Conservation (phyloP, 2,797 vertebrate genomes). For the Odontamblyopus lacepedii region DNA sequence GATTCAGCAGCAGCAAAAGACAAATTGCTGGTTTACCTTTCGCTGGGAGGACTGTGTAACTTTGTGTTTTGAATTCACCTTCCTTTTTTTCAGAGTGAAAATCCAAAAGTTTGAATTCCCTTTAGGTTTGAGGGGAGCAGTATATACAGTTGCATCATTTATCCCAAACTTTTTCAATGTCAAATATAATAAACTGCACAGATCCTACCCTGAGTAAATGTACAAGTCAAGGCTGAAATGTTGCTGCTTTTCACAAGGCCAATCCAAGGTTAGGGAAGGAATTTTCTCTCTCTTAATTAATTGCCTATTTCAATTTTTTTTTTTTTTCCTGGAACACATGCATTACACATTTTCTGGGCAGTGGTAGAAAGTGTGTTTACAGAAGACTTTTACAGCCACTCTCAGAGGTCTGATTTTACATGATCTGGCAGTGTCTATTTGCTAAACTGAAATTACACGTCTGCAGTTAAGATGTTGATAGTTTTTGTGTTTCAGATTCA, state of each 20-base stretch:
- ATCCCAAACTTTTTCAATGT: constrained; percentile 1
- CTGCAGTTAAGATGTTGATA: no score
- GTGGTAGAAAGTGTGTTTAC: no score
- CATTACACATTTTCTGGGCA: not conserved
- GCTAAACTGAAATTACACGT: no score
- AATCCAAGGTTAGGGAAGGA: not conserved
- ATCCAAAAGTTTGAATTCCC: not conserved
- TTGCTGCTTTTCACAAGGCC: not conserved
- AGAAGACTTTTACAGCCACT: no score
- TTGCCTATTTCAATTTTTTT: not conserved
- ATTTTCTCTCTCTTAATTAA: not conserved
- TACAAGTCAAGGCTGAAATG: not conserved
- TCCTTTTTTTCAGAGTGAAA: not conserved
- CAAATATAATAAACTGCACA: not conserved
- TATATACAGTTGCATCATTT: not conserved
- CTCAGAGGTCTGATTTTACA: no score
- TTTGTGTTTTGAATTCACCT: not conserved
- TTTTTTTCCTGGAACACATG: not conserved
- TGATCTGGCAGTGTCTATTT: no score
- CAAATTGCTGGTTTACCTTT: not conserved
- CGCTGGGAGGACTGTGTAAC: not conserved
- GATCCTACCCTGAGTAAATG: not conserved
- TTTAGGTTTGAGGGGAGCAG: not conserved
- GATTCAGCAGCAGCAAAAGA: not conserved
- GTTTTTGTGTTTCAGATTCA: no score